Conservation (phyloP, 2,888 invertebrate genomes). For the Drosophila paranaensis region DNA sequence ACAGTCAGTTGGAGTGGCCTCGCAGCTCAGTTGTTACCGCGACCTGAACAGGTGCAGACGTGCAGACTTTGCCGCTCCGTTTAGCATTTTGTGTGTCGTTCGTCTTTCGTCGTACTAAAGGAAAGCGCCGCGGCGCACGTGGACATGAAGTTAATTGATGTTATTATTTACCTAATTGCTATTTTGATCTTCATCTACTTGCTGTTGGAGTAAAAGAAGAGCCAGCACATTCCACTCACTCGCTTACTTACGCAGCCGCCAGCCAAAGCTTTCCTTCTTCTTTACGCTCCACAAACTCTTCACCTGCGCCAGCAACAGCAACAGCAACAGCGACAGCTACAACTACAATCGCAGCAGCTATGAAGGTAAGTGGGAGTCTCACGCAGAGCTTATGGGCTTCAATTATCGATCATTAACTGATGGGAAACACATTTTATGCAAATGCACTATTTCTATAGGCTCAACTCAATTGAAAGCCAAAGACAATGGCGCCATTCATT, state of each 20-base stretch:
- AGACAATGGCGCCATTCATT: slow-evolving; percentile 62
- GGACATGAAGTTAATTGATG: slow-evolving; percentile 83
- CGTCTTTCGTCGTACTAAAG: slow-evolving; percentile 28
- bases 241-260: slow-evolving; percentile 20
- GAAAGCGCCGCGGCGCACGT: slow-evolving; percentile 71
- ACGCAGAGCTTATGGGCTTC: slow-evolving; percentile 37
- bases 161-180: slow-evolving; percentile 82
- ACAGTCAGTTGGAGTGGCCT: slow-evolving; percentile 14
- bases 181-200: slow-evolving; percentile 82
- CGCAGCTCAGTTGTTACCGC: slow-evolving; percentile 69
- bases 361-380: slow-evolving; percentile 65
- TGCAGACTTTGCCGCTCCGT: slow-evolving; percentile 42
- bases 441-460: slow-evolving; percentile 21
- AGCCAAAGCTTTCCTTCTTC: slow-evolving; percentile 44
- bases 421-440: slow-evolving; percentile 36
- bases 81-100: slow-evolving; percentile 13
- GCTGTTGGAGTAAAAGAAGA: slow-evolving; percentile 71
- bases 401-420: slow-evolving; percentile 55
- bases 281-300: slow-evolving; percentile 1
- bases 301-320: neutral
- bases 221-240: slow-evolving; percentile 11
- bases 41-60: slow-evolving; percentile 71
- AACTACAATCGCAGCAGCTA: slow-evolving; percentile 22
- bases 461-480: slow-evolving; percentile 3
- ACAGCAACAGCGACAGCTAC: neutral